A percentile compares a stretch with the other conserved stretches of the same genome.
Conservation (phyloP, 2,888 invertebrate species). For the Parthenolecanium corni region DNA sequence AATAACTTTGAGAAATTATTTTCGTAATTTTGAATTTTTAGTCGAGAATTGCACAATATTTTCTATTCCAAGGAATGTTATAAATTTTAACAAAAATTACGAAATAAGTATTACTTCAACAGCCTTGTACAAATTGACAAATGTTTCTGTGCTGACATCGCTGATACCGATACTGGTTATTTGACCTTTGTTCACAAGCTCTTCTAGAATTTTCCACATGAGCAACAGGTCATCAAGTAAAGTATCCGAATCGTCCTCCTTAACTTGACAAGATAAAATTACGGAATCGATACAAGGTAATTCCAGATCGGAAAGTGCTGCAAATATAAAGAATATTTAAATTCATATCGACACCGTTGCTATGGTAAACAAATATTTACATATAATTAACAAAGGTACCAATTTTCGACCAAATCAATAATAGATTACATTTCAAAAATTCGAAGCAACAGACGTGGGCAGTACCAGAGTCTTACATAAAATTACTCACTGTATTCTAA, state of each 20-base stretch:
- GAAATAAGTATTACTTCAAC: too few relatives aligned
- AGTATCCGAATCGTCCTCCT: conserved; percentile 29
- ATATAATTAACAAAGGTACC: neutral
- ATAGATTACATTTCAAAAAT: neutral
- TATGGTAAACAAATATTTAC: too few relatives aligned
- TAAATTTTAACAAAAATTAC: too few relatives aligned
- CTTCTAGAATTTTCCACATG: conserved; percentile 67
- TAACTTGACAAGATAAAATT: conserved; percentile 27
- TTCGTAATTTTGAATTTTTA: too few relatives aligned
- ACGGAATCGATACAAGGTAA: conserved; percentile 28
- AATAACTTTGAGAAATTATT: too few relatives aligned
- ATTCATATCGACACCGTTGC: too few relatives aligned
- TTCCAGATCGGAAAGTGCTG: conserved; percentile 10
- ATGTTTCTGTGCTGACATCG: conserved; percentile 72
- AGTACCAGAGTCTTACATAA: neutral
- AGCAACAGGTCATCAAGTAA: conserved; percentile 54
- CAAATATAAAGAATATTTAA: neutral
- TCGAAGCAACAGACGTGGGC: too few relatives aligned
- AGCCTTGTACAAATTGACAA: conserved; percentile 63
- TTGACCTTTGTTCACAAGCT: conserved; percentile 51
- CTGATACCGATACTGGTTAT: conserved; percentile 71
- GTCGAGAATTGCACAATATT: too few relatives aligned
- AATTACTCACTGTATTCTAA: conserved; percentile 54
- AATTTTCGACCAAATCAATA: neutral
- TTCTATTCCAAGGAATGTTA: too few relatives aligned